A percentile compares a stretch with the other conserved stretches of the same genome.
These are phyloP conservation scores for Troides oblongomaculatus DNA, from an alignment of 2,888 invertebrate genomes.

Conservation along the genomic window DNA sequence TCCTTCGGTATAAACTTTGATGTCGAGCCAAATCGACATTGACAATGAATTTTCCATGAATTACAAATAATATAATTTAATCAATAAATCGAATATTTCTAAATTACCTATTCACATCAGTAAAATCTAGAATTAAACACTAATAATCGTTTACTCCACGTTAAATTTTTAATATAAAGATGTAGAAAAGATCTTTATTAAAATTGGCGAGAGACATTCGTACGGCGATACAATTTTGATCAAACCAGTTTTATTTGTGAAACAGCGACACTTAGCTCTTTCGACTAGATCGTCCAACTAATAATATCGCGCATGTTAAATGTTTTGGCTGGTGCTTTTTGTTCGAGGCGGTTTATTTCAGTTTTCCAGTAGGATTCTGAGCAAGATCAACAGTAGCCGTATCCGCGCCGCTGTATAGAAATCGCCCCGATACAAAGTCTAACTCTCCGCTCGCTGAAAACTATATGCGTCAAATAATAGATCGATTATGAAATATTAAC, in stretches of 20 bases:
- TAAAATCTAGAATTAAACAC: conserved; percentile 48
- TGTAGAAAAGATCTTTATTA: conserved; percentile 1
- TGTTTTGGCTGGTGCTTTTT: conserved; percentile 80
- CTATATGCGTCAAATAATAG: conserved; percentile 44
- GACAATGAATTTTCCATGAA: conserved; percentile 40
- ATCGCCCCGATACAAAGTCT: conserved; percentile 36
- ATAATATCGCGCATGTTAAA: conserved; percentile 79
- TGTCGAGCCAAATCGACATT: conserved; percentile 49
- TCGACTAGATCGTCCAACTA: conserved; percentile 79
- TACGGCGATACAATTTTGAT: conserved; percentile 37
- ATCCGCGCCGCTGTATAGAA: conserved; percentile 54
- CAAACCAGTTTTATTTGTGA: conserved; percentile 59
- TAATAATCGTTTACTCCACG: conserved; percentile 49
- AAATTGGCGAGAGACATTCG: conserved; percentile 25
- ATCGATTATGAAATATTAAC: conserved; percentile 41
- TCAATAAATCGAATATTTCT: conserved; percentile 36
- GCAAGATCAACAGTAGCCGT: conserved; percentile 74
- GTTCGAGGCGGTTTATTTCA: conserved; percentile 78
- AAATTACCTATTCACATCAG: conserved; percentile 42
- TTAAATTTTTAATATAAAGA: background rate
- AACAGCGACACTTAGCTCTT: conserved; percentile 73
- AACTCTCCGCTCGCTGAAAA: conserved; percentile 36
- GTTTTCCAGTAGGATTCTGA: conserved; percentile 80
- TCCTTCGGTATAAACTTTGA: conserved; percentile 37
- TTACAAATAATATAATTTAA: conserved; percentile 12